Evolutionary conservation across 2,113 vertebrate species (phyloP), one percentile per base, ranked within the genome.

Genomic region (Bagarius yarrelli): DNA sequence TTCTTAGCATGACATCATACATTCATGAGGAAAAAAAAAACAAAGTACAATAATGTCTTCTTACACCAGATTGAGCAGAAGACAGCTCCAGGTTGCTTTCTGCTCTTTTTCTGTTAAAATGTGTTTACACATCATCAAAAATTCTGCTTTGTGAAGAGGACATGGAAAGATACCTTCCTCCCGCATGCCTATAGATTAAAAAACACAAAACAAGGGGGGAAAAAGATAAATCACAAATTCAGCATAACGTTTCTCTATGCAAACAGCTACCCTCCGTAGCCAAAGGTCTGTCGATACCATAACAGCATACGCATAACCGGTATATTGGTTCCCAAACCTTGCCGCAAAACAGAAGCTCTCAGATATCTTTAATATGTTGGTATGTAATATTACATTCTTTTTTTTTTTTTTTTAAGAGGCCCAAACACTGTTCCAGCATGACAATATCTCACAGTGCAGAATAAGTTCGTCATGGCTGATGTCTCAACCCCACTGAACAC

Each of bases 101-200:
- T 53, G 55, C 64, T 69, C 47, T 78, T 18, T 67, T 64, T 21
- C 32, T 55, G 15, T 15, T 52, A 25, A 55, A 14, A 57, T 14
- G 44, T 8, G 8, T 56, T 79, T 89, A 99, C 69, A 98, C 95
- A 85, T 98, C 97, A 86, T 99, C 96, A 87, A 99, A 98, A 90
- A 98, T 97, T 88, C 93, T 88, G 84, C 93, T 96, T 83, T 92
- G 93, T 85, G 97, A 99, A 85, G 92, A 92, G 0, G 92, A 93
- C 92, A 99, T 99, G 34, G 97, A 99, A 78, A 98, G 90, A 55
- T 99, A 99, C 30, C 97, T 94, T 86, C 97, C 97, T 83, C 93
- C 95, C 25, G 93, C 84, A 13, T 95, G 95, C 87, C 97, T 98
- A 86, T 13, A 34, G 60, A 13, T 56, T 56, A 19, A 18, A 55